These are phyloP conservation scores for Hemithea aestivaria DNA, from an alignment of 2,888 invertebrate genomes.

Conservation along the genomic window DNA sequence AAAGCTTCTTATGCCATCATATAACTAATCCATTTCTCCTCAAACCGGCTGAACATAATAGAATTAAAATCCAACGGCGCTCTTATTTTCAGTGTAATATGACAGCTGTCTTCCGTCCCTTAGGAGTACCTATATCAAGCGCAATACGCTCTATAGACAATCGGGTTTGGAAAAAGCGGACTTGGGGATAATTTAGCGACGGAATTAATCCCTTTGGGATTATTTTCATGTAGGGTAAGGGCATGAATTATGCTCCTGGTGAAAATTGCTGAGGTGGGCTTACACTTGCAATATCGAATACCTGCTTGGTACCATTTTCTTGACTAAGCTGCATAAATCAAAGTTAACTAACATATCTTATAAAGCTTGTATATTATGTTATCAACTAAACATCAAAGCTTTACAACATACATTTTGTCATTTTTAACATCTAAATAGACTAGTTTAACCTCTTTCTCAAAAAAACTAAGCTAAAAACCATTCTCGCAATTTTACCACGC, in stretches of 20 bases:
- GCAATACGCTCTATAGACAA: constrained; percentile 21
- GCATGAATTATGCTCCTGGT: constrained; percentile 19
- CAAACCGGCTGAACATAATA: constrained; percentile 5
- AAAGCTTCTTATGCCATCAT: too few species aligned
- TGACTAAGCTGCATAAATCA: too few species aligned
- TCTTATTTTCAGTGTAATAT: constrained; percentile 16
- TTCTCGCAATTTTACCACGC: too few species aligned
- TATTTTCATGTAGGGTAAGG: constrained; percentile 35
- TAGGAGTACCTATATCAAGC: constrained; percentile 15
- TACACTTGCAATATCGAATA: constrained; percentile 5
- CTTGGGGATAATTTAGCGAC: constrained; percentile 41
- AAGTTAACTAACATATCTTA: too few species aligned
- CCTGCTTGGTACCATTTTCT: too few species aligned
- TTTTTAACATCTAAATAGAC: too few species aligned
- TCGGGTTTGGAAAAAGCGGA: constrained; percentile 31
- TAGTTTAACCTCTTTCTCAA: too few species aligned
- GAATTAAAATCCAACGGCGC: constrained; percentile 13
- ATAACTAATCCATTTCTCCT: neutral
- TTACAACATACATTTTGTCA: too few species aligned
- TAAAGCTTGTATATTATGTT: too few species aligned
- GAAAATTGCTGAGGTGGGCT: constrained; percentile 16
- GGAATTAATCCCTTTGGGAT: constrained; percentile 47
- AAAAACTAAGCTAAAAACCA: too few species aligned
- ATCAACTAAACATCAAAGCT: too few species aligned
- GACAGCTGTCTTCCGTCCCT: constrained; percentile 15